Conservation (phyloP, 2,888 invertebrate species). For the Aelia acuminata region DNA sequence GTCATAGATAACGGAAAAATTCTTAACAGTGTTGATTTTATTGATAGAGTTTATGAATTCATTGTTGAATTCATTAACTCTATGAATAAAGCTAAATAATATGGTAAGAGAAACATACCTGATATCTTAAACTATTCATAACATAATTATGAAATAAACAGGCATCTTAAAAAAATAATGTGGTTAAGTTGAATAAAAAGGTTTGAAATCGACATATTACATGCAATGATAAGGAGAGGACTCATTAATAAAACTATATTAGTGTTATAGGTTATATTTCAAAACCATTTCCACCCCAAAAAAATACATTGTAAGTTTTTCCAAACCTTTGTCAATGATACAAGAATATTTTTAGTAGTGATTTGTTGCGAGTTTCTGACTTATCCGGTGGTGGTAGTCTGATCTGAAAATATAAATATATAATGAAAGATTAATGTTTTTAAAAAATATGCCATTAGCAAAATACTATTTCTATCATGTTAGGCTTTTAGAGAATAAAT, state of each 20-base stretch:
- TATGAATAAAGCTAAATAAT: too few species aligned
- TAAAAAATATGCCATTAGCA: neutral
- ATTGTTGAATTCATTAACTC: too few species aligned
- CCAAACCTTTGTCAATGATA: neutral
- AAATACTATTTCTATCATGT: neutral
- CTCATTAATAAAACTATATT: neutral
- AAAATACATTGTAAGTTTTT: neutral
- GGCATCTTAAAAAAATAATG: too few species aligned
- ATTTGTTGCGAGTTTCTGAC: neutral
- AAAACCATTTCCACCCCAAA: neutral
- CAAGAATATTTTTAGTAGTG: neutral
- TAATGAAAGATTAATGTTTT: neutral
- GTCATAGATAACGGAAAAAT: too few species aligned
- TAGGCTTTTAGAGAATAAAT: too few species aligned
- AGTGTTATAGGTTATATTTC: neutral
- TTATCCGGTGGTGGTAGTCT: neutral
- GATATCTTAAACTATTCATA: too few species aligned
- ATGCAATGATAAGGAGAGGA: neutral
- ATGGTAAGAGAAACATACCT: too few species aligned
- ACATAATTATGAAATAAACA: too few species aligned
- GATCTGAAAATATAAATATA: neutral
- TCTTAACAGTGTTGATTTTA: too few species aligned
- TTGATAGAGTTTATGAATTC: too few species aligned
- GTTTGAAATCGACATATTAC: neutral
- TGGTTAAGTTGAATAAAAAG: too few species aligned